Conservation (phyloP, 2,113 vertebrate species). For the Cnemophilus loriae region DNA sequence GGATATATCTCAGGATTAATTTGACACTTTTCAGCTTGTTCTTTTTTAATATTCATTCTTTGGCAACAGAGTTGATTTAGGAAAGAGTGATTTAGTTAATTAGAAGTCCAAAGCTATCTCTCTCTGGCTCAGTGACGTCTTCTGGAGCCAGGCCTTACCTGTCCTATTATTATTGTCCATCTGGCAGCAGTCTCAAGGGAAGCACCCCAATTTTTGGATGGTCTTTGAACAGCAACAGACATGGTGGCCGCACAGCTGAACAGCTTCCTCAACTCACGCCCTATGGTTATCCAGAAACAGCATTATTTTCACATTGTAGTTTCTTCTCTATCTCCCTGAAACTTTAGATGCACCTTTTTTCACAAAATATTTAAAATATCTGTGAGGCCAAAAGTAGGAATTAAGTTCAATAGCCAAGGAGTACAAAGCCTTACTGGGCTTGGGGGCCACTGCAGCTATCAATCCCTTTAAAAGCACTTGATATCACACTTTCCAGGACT, state of each 20-base stretch:
- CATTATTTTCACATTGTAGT: not conserved
- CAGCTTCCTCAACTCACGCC: not conserved
- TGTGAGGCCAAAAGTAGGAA: rapidly evolving
- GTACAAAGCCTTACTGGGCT: not conserved
- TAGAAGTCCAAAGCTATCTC: not conserved
- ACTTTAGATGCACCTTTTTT: not conserved
- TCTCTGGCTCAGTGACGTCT: not conserved
- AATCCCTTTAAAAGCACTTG: not conserved
- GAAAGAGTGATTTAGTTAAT: not conserved
- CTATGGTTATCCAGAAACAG: not conserved
- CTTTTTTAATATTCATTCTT: not conserved
- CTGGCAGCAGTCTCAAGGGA: not conserved
- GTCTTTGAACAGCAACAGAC: not conserved
- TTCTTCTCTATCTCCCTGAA: not conserved
- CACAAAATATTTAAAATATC: not conserved
- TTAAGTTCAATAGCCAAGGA: not conserved
- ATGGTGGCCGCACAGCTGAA: not conserved
- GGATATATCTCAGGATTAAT: not conserved
- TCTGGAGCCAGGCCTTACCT: not conserved
- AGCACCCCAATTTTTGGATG: not conserved
- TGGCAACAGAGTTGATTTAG: not conserved
- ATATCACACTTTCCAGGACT: not conserved
- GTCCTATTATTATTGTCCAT: not conserved
- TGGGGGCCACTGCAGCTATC: not conserved
- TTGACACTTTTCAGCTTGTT: not conserved